Base-by-base conservation (phyloP, 2,888 invertebrate genomes). In the Ametastegia equiseti region DNA sequence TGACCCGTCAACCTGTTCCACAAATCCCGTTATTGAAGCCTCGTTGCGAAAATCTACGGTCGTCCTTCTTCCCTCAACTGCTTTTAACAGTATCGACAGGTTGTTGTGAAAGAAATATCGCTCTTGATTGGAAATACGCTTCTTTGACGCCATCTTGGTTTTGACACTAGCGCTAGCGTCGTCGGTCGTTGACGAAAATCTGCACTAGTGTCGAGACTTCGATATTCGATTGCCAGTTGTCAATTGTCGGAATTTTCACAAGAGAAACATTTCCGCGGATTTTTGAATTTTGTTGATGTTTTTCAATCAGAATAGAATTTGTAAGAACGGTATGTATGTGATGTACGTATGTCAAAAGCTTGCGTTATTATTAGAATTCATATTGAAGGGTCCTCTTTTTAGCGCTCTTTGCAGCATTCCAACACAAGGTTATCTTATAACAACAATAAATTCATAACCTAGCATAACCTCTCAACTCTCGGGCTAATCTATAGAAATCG, bases 31-130 rank as follows among this genome's bases (percentile, higher is more conserved):
- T 47, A 95, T 92, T 87, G 92, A 94, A 0, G 94, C 91, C 87
- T 96, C 95, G 90, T 96, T 95, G 85, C 95, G 92, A 67, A 96
- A 92, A 91, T 96, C 96, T 39, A 96, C 92, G 30, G 93, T 94
- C 4, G 95, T 94, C 86, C 93, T 93, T 85, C 93, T 91, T 9
- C 93, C 93, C 91, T 94, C 93, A 79, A 95, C 91, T 79, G 94
- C 93, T 92, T 94, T 94, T 47, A 95, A 92, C 85, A 95, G 91
- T 87, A 95, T 93, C n/a, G 94, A 88, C 84, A 96, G 90, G 81
- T 93, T 94, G 86, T 95, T 95, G 83, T 94, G 93, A 84, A 93
- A 93, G 80, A 91, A 92, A 87, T 87, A 91, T 81, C 87, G 88
- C 83, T 93, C 92, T 81, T 84, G 81, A 19, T 67, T 75, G 19